A percentile compares a stretch with the other conserved stretches of the same genome.
Conservation (phyloP, 2,888 invertebrate genomes). For the Lasioglossum lativentre region DNA sequence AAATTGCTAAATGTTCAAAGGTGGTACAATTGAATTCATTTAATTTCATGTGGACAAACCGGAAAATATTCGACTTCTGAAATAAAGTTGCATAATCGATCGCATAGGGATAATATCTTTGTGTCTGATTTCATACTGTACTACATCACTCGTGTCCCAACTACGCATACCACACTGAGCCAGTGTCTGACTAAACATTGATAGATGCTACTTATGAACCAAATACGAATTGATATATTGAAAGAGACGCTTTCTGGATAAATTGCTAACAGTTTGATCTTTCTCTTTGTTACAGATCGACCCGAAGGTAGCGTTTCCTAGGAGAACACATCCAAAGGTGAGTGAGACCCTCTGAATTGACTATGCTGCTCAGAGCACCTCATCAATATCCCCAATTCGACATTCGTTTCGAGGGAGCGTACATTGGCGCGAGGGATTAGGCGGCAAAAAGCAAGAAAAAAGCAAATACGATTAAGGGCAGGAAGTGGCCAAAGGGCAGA, state of each 20-base stretch:
- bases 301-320: constrained; percentile 99
- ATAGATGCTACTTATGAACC: not conserved
- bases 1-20: not conserved
- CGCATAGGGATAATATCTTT: not conserved
- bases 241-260: not conserved
- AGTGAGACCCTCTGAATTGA: constrained; percentile 82
- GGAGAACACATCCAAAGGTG: constrained; percentile 99
- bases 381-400: not conserved
- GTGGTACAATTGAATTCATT: too few species aligned
- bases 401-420: not conserved
- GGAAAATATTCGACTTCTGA: too few species aligned
- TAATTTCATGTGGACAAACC: too few species aligned
- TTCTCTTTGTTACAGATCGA: constrained; percentile 94
- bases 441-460: constrained; percentile 11
- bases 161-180: not conserved
- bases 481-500: constrained; percentile 27
- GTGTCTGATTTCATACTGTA: not conserved
- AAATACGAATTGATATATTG: not conserved
- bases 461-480: constrained; percentile 25
- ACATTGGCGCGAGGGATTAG: not conserved
- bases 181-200: not conserved
- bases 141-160: not conserved
- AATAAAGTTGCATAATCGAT: too few species aligned
- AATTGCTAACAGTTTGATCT: constrained; percentile 22
- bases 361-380: not conserved